Percentiles rank a stretch among this genome's conserved stretches.
Evolutionary conservation across 2,888 invertebrate species (phyloP).

Genomic region (Amphimallon solstitiale): DNA sequence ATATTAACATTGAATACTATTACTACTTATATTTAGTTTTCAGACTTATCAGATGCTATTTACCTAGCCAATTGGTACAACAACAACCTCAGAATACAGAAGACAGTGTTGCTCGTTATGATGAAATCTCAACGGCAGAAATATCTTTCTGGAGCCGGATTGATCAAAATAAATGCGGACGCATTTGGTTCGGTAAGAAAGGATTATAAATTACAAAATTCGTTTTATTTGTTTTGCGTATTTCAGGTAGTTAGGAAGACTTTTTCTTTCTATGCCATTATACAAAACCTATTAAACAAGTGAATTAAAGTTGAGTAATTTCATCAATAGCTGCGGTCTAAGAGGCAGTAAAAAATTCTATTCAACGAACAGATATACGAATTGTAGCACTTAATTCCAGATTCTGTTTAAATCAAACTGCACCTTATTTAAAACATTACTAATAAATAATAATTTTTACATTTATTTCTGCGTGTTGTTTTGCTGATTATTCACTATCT

Average conservation of each 20-base stretch:
- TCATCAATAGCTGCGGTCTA: too few relatives aligned
- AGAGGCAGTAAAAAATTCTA: too few relatives aligned
- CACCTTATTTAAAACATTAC: too few relatives aligned
- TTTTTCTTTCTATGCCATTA: background rate
- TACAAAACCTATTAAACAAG: background rate
- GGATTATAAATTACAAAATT: background rate
- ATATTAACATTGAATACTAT: background rate
- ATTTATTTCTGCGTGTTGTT: too few relatives aligned
- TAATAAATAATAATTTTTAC: too few relatives aligned
- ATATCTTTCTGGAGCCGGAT: constrained; percentile 23
- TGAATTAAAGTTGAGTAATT: too few relatives aligned
- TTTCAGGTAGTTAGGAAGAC: constrained; percentile 7
- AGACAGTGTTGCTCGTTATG: constrained; percentile 21
- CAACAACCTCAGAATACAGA: constrained; percentile 1
- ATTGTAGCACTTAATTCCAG: too few relatives aligned
- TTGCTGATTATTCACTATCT: too few relatives aligned
- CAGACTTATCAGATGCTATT: constrained; percentile 1
- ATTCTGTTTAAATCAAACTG: too few relatives aligned
- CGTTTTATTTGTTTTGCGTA: background rate
- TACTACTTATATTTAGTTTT: background rate
- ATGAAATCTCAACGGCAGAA: constrained; percentile 15
- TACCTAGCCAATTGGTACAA: constrained; percentile 28
- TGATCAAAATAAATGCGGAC: constrained; percentile 19
- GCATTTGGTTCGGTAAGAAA: constrained; percentile 30
- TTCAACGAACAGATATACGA: too few relatives aligned